These are phyloP conservation scores for Cottus gobio DNA, from an alignment of 2,113 vertebrate genomes.

Conservation along the genomic window DNA sequence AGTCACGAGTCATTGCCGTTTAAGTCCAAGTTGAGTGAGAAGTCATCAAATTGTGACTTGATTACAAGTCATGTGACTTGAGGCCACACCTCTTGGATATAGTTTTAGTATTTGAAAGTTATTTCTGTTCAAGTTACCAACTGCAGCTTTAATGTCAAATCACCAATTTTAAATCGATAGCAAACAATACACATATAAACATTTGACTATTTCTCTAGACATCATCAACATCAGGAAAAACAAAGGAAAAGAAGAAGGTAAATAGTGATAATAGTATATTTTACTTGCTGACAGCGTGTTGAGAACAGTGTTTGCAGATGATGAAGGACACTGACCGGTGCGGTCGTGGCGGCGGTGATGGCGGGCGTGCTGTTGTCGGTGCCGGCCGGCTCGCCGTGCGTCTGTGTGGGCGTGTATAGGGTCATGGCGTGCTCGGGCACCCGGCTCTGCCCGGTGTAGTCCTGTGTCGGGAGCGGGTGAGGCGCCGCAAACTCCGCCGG, in stretches of 20 bases:
- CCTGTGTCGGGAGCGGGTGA: conserved; percentile 89
- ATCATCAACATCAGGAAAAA: background rate
- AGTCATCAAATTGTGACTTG: background rate
- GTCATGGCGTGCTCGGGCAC: conserved; percentile 93
- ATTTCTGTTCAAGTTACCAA: background rate
- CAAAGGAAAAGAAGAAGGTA: background rate
- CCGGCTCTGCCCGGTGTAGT: conserved; percentile 92
- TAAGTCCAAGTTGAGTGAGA: no score
- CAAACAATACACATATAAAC: background rate
- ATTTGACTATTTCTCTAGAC: background rate
- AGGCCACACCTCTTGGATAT: background rate
- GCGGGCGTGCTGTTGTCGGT: conserved; percentile 89
- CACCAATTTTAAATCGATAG: background rate
- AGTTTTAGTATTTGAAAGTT: background rate
- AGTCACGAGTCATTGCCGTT: no score
- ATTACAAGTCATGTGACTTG: background rate
- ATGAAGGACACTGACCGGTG: conserved; percentile 88
- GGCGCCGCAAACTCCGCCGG: conserved; percentile 90
- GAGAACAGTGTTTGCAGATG: conserved; percentile 75
- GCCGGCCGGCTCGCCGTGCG: conserved; percentile 89
- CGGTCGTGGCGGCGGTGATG: conserved; percentile 87
- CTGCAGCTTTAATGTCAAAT: background rate
- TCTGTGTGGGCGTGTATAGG: conserved; percentile 94
- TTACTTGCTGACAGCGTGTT: conserved; percentile 76
- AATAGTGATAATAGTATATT: conserved; percentile 52